Conservation (phyloP, 2,797 vertebrate species). For the Bryconaethiops microstoma region DNA sequence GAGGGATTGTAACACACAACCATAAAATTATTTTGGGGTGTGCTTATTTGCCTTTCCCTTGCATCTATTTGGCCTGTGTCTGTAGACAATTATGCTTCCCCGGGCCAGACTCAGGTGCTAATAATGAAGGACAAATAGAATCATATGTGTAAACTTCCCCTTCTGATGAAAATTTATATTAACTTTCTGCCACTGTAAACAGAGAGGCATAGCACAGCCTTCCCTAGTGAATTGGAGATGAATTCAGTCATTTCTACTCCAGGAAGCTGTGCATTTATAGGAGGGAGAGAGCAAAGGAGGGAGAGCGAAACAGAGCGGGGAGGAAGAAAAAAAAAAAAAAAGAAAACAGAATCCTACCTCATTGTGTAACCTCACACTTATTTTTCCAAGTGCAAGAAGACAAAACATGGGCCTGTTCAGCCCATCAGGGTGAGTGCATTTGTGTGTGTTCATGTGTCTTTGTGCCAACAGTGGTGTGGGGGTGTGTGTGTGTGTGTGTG, state of each 20-base stretch:
- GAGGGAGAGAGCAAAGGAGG: conserved; percentile 57
- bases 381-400: conserved; percentile 82
- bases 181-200: conserved; percentile 99
- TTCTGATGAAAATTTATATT: conserved; percentile 99
- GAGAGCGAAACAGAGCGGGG: conserved; percentile 48
- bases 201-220: conserved; percentile 97
- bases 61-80: conserved; percentile 99
- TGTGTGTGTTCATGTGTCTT: conserved; percentile 34
- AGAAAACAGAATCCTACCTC: conserved; percentile 84
- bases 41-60: conserved; percentile 99
- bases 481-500: conserved; percentile 30
- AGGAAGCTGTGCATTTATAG: conserved; percentile 57
- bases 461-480: conserved; percentile 42
- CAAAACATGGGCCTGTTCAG: conserved; percentile 93
- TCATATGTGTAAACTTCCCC: conserved; percentile 99
- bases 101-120: conserved; percentile 99
- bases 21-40: conserved; percentile 99
- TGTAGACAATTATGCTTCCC: conserved; percentile 99
- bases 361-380: conserved; percentile 95
- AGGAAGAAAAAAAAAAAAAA: neutral
- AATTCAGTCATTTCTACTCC: conserved; percentile 98
- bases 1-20: conserved; percentile 99
- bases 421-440: conserved; percentile 83
- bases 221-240: conserved; percentile 99
- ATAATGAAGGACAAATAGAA: conserved; percentile 99